phyloP scores from a whole-genome alignment of 1,140 invertebrate genomes.

The Zaprionus camerounensis region DNA sequence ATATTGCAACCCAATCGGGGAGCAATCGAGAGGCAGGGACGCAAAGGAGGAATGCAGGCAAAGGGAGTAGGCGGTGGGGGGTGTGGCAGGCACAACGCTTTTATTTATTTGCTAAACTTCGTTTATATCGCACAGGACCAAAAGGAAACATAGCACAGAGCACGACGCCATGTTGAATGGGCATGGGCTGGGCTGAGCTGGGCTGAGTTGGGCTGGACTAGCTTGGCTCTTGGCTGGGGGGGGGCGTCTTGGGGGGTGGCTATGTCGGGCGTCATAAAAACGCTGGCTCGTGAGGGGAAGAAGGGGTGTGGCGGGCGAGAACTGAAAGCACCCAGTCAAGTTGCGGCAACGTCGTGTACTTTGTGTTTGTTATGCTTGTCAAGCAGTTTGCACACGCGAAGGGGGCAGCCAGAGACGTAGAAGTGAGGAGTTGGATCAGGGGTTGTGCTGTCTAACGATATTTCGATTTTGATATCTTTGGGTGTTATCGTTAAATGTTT shows the following conservation, averaged over 20 bases:
- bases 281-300: background rate
- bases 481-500: constrained; percentile 81
- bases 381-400: constrained; percentile 71
- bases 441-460: constrained; percentile 66
- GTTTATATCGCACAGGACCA: constrained; percentile 68
- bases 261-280: constrained; percentile 62
- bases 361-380: constrained; percentile 83
- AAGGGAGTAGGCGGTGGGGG: background rate
- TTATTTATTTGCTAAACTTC: constrained; percentile 79
- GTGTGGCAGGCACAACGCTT: constrained; percentile 36
- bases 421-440: background rate
- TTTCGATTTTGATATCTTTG: constrained; percentile 82
- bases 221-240: background rate
- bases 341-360: constrained; percentile 53
- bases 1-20: constrained; percentile 76
- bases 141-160: constrained; percentile 56
- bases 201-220: constrained; percentile 13
- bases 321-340: constrained; percentile 30
- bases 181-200: constrained; percentile 23
- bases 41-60: background rate
- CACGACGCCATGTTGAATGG: constrained; percentile 74
- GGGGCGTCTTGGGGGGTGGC: constrained; percentile 34
- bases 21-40: background rate
- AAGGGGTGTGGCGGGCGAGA: constrained; percentile 2
- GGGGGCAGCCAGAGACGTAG: background rate